Evolutionary conservation across 2,113 vertebrate genomes (phyloP), one percentile per base, ranked within the genome.

Genomic region (Neolamprologus cancellatus): DNA sequence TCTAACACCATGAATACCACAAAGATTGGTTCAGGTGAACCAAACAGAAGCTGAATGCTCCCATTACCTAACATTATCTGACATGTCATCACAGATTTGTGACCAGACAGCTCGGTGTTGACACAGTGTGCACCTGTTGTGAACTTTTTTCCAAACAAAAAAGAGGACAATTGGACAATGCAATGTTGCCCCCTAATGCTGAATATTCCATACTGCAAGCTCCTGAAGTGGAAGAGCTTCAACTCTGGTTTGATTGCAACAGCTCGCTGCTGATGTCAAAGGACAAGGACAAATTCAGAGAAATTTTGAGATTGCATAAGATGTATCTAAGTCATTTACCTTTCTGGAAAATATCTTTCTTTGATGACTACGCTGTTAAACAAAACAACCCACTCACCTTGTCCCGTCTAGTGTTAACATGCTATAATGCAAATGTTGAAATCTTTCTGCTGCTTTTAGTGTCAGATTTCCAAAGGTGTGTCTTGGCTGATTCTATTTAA

Each of bases 111-210:
- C 84, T 84, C 34, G 3, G 34, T 87, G 92, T 82, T 91, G 87
- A 92, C 84, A 84, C 76, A 71, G 14, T 8, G 13, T 64, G 78
- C 86, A 93, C 84, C 91, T 93, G 89, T 83, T 90, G 88, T 78
- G 86, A 71, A 88, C 93, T 59, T 39, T 48, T 46, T 74, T 46
- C 23, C 39, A 61, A 25, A 23, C 15, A 34, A 12, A 32, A 50
- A 18, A 10, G 25, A 48, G 71, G 7, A 32, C 32, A 41, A 66
- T 15, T 18, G 5, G 14, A 32, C 20, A 86, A 86, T 82, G 69
- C 18, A 95, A 90, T 80, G 86, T 84, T 83, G 92, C 91, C 94
- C 61, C 86, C 95, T 90, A 52, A 23, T 84, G 94, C 87, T 59
- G 5, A 5, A 1, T 1, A 7, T 18, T 4, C 34, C 52, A 50